These are phyloP conservation scores for Cyclargus thomasi DNA, from an alignment of 1,140 invertebrate genomes.

Conservation along the genomic window DNA sequence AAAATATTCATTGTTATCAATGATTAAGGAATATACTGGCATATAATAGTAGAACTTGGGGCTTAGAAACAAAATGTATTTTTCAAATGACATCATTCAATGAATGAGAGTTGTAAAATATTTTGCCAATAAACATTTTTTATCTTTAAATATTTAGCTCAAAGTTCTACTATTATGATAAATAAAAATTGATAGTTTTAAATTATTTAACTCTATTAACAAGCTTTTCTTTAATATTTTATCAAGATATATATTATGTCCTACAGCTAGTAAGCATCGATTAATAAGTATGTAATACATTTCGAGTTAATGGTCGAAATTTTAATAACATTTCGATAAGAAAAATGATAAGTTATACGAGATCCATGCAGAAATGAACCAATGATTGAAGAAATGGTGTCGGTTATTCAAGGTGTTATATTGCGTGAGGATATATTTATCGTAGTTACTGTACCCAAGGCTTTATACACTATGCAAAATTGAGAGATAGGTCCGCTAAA, in stretches of 20 bases:
- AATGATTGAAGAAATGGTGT: constrained; percentile 73
- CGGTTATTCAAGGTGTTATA: constrained; percentile 57
- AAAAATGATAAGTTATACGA: constrained; percentile 50
- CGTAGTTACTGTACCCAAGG: constrained; percentile 63
- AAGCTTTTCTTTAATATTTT: constrained; percentile 58
- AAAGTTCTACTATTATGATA: constrained; percentile 40
- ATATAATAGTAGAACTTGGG: constrained; percentile 9
- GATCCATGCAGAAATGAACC: constrained; percentile 72
- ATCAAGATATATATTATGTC: constrained; percentile 61
- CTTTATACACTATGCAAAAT: constrained; percentile 54
- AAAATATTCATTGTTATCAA: background rate
- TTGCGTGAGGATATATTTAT: constrained; percentile 55
- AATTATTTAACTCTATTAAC: constrained; percentile 56
- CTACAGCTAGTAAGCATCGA: constrained; percentile 68
- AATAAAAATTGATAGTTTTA: constrained; percentile 26
- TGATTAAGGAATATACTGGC: background rate
- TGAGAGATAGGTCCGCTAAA: constrained; percentile 64
- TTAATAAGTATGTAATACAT: constrained; percentile 44
- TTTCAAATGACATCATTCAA: background rate
- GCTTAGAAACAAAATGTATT: background rate
- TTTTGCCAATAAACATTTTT: no score
- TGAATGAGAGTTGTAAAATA: background rate
- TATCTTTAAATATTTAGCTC: constrained; percentile 18
- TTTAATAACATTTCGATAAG: constrained; percentile 38
- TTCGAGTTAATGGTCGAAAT: constrained; percentile 53